Conservation (phyloP, 2,888 invertebrate genomes). For the Sarcophaga variegata region DNA sequence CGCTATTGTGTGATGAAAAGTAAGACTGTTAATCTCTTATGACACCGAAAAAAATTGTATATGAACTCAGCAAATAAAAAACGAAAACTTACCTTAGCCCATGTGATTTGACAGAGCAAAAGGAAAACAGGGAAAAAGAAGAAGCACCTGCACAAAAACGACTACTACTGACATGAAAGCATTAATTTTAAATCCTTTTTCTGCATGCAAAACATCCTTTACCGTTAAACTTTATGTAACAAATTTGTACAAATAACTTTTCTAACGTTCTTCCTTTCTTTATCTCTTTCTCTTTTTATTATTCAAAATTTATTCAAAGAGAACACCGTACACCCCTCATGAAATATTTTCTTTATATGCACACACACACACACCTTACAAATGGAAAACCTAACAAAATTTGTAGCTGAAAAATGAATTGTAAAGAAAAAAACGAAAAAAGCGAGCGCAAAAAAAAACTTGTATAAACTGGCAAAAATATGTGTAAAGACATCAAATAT, state of each 20-base stretch:
- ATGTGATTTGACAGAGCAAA: neutral
- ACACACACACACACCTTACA: neutral
- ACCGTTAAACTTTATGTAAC: constrained; percentile 13
- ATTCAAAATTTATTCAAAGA: neutral
- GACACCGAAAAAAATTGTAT: too few species aligned
- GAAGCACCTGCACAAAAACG: neutral
- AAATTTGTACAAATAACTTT: constrained; percentile 41
- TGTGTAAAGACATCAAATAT: constrained; percentile 15
- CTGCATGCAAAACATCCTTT: constrained; percentile 1
- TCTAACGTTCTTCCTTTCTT: neutral
- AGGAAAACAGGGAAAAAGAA: neutral
- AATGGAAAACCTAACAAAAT: neutral
- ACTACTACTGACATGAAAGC: neutral
- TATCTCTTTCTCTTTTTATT: too few species aligned
- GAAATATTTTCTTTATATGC: neutral
- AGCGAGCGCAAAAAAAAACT: neutral
- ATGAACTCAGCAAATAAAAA: neutral
- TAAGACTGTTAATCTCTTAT: neutral
- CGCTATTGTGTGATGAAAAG: neutral
- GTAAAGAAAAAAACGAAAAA: neutral
- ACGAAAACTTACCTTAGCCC: neutral
- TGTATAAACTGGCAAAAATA: neutral
- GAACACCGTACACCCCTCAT: neutral
- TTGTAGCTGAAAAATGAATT: constrained; percentile 14
- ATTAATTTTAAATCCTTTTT: constrained; percentile 5